Evolutionary conservation across 2,888 invertebrate species (phyloP), one percentile per base, ranked within the genome.

Genomic region (Epirrita christyi): DNA sequence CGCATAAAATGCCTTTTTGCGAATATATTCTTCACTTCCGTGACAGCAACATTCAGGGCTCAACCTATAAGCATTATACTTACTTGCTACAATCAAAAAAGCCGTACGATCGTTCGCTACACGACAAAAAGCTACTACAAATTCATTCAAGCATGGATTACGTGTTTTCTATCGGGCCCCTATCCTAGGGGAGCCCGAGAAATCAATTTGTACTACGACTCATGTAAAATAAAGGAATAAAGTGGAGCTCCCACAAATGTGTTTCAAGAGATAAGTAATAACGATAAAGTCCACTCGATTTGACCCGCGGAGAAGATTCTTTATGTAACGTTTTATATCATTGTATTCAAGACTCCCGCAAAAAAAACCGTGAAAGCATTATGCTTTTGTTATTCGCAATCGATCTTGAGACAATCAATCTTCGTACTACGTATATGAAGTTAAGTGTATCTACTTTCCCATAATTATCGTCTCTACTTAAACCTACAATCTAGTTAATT

Each of bases 241-340:
- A 76, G 67, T 68, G 68, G 63, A 76, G 71, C 71, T 75, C 61
- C 70, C 70, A 75, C 75, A 80, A 81, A 81, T 83, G 78, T 80
- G 76, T 78, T 78, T 78, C 76, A 63, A n/a, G 68, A 81, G 78
- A 83, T 81, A 83, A 84, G 84, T 83, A 82, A 82, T 81, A 83
- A 78, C 80, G 81, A 81, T 77, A 82, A 21, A 21, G 73, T 72
- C 76, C 76, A 21, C 73, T 75, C 81, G 70, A 80, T 82, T 83
- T 80, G 77, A 79, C 81, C 80, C 80, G 71, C 67, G 71, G 61
- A 74, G 64, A 72, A 76, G 68, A 77, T 80, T 78, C 75, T 78
- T 78, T 81, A 77, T 74, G 71, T 21, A 21, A 4, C 21, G 21
- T 4, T 21, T 21, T 21, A 21, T 21, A 2, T 21, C 21, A 21